Evolutionary conservation across 2,113 vertebrate genomes (phyloP), one percentile per base, ranked within the genome.

Genomic region (Ailuropoda melanoleuca): DNA sequence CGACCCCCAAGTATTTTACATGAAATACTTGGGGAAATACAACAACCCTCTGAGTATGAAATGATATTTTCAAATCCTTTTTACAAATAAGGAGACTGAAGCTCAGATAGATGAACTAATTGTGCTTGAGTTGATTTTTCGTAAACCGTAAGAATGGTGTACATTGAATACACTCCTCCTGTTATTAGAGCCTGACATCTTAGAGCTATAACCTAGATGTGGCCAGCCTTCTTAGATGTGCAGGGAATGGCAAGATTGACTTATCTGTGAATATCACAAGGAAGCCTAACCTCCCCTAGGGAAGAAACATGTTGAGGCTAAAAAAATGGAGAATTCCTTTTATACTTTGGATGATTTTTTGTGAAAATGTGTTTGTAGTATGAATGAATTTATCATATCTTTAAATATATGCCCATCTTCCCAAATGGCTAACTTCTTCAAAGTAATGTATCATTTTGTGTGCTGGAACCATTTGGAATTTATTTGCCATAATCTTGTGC

Each of bases 121-220:
- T 77, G 21, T 70, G 24, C 12, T 13, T 34, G 34, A 7, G 19
- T 29, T n/a, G 43, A 18, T 4, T 7, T 2, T 55, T 77, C 12
- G 15, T 53, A 39, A 66, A 66, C 10, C 2, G 17, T 4, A 88
- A 75, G 43, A 14, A 15, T 19, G 9, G 2, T 72, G 6, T 70
- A 3, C 0, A 64, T 29, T 48, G 1, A 77, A 31, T 6, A 18
- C 0, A 34, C 0, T 13, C 39, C 2, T 26, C 8, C 3, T 19
- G 9, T 18, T 31, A 23, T n/a, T 19, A 29, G 15, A 78, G 39
- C 31, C 14, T 1, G 0, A 1, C 29, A 11, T 64, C 23, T n/a
- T 13, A 58, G 2, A 13, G 0, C 1, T 86, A 21, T 43, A 19
- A 21, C 2, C 0, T 29, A 3, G 31, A 53, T 3, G 18, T 3